Evolutionary conservation across 2,888 invertebrate species (phyloP).

Genomic region (Argyresthia albistria): DNA sequence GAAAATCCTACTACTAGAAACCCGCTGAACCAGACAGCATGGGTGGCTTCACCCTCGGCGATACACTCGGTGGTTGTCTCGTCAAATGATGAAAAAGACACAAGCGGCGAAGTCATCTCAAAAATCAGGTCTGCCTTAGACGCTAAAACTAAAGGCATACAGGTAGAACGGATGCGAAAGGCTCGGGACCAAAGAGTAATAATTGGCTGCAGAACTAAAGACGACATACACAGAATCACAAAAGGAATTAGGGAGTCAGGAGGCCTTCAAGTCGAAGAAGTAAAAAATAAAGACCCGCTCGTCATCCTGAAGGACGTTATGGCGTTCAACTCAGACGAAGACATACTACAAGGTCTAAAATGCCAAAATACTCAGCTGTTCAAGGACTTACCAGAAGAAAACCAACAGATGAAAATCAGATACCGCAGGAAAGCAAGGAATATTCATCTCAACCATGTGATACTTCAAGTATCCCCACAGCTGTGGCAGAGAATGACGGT

Average conservation of each 20-base stretch:
- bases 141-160: no score
- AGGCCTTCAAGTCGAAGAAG: neutral
- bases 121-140: no score
- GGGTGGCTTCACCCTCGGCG: no score
- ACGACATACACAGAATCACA: neutral
- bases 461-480: slow-evolving; percentile 13
- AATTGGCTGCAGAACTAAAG: neutral
- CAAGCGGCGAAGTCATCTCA: no score
- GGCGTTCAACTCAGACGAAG: neutral
- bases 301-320: neutral
- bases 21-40: no score
- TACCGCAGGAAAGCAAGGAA: slow-evolving; percentile 14
- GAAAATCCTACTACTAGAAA: no score
- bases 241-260: neutral
- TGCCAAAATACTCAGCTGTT: neutral
- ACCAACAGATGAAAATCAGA: neutral
- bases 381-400: neutral
- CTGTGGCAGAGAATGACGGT: slow-evolving; percentile 9
- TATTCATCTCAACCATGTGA: slow-evolving; percentile 11
- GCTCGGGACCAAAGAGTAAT: neutral
- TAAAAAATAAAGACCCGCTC: neutral
- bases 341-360: neutral
- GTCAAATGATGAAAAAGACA: no score
- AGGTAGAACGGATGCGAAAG: no score
- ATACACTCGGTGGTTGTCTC: no score